Conservation (phyloP, 2,113 vertebrate genomes). For the Morone saxatilis region DNA sequence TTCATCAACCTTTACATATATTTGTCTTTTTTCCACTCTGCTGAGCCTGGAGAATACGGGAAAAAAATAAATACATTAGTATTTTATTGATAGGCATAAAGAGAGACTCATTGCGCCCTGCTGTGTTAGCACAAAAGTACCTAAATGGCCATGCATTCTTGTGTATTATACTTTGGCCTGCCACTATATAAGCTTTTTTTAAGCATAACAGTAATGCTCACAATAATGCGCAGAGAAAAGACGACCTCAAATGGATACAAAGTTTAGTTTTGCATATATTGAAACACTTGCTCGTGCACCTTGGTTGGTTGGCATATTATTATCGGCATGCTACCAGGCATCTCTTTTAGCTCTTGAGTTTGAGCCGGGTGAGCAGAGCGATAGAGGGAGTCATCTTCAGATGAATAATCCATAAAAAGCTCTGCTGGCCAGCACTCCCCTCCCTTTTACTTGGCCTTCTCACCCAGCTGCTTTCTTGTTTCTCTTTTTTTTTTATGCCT, state of each 20-base stretch:
- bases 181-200: slow-evolving; percentile 23
- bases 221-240: neutral
- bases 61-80: no score
- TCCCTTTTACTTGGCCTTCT: slow-evolving; percentile 33
- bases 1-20: neutral
- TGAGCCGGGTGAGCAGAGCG: neutral
- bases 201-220: slow-evolving; percentile 6
- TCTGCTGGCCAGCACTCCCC: slow-evolving; percentile 34
- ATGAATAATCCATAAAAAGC: slow-evolving; percentile 68
- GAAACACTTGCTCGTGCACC: neutral
- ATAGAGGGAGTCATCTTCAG: slow-evolving; percentile 36
- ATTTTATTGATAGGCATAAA: neutral
- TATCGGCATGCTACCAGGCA: neutral
- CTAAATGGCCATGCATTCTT: slow-evolving; percentile 4
- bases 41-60: no score
- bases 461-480: slow-evolving; percentile 16
- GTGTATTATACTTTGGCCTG: neutral
- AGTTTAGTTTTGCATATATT: neutral
- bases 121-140: slow-evolving; percentile 11
- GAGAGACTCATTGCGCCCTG: neutral
- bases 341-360: slow-evolving; percentile 10
- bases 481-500: no score
- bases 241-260: neutral
- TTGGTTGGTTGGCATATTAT: neutral
- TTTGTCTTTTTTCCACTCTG: neutral